Base-by-base conservation (phyloP, 2,113 vertebrate genomes). In the Vidua macroura region DNA sequence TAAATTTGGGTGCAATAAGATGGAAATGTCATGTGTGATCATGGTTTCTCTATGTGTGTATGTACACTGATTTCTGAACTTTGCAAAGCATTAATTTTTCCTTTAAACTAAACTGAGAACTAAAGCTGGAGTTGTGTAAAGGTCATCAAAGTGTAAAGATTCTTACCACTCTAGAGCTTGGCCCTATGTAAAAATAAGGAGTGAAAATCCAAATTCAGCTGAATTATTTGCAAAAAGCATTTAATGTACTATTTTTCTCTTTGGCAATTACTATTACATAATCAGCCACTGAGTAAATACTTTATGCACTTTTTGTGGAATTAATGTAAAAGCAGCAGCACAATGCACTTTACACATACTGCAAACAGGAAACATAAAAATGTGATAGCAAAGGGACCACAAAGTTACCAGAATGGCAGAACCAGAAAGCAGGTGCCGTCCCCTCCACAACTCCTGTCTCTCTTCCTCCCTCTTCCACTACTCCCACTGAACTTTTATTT, bases 31-130 rank as follows among this genome's bases (percentile, higher is more conserved):
- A 53, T 33, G 33, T 83, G 70, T 63, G 95, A 77, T 25, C 43
- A 7, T 59, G n/a, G 66, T 90, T 92, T 92, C 53, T 59, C 51
- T 72, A 4, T 11, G 25, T 85, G 81, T 75, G 41, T 74, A 70
- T 19, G 11, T 27, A 63, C 46, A 62, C 15, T 69, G 87, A 67
- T 93, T 91, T 86, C 60, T 94, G 86, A 96, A 82, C 92, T 92
- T 96, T 96, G 70, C 68, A 76, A 89, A 96, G 73, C n/a, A 75
- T 75, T 92, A 49, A 25, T 67, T 73, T 92, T 69, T 86, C 84
- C 84, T 93, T 94, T 89, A 92, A 87, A 84, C 49, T 83, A 64
- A 96, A 75, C 60, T 44, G 44, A 62, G 72, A 81, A 77, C 56
- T 74, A 62, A 88, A 83, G 55, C 52, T 94, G 37, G 27, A 70